phyloP scores from a whole-genome alignment of 2,113 vertebrate species.

The Pycnonotus jocosus region DNA sequence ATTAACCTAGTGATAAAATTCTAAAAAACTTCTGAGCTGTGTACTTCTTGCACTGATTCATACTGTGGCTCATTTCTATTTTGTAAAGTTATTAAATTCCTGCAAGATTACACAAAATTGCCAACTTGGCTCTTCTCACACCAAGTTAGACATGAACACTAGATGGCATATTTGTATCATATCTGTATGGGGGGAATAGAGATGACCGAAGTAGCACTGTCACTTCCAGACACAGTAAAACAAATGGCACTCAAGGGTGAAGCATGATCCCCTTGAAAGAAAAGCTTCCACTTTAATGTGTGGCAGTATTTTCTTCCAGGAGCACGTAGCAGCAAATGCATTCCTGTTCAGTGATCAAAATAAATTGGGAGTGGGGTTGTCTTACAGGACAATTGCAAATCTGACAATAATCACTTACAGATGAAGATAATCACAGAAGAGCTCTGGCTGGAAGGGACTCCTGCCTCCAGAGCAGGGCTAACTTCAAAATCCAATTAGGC shows the following conservation, averaged over 20 bases:
- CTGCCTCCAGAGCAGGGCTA: background rate
- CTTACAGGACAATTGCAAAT: background rate
- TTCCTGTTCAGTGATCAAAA: background rate
- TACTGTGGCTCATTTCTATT: background rate
- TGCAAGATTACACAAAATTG: background rate
- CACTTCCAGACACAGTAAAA: background rate
- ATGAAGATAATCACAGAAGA: background rate
- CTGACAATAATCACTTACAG: background rate
- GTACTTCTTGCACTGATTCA: background rate
- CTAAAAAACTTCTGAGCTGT: background rate
- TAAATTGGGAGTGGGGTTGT: background rate
- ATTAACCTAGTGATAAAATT: background rate
- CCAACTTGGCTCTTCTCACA: background rate
- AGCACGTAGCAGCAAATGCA: fast-evolving
- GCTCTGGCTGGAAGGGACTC: background rate
- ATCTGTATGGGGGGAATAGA: background rate
- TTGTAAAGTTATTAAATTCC: background rate
- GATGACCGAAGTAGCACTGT: background rate
- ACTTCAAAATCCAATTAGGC: background rate
- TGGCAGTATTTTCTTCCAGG: background rate
- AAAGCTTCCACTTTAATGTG: background rate
- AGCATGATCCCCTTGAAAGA: background rate
- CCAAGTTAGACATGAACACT: background rate
- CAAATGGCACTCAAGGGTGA: background rate
- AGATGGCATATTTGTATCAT: conserved; percentile 53